Base-by-base conservation (phyloP, 23 tunicate genomes). In the Trididemnum clinides region DNA sequence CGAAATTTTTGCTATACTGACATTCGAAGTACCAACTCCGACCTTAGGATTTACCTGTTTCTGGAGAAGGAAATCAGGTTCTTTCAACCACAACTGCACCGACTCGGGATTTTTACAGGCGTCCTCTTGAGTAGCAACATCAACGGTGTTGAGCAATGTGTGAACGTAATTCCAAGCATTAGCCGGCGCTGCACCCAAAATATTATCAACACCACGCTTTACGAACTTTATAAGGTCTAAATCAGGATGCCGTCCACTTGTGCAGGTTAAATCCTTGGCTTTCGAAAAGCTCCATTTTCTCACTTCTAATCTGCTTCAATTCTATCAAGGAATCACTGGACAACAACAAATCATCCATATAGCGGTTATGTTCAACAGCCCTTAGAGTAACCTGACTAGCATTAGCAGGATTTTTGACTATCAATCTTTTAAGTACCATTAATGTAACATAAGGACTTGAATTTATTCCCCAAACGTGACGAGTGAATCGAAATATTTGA, bases 391-490 rank as follows among this genome's bases (percentile, higher is more conserved):
- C 18, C 57, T 73, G 75, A 37, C 57, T 7, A 12, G 80, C 80
- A 37, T 37, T 39, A 37, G 27, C 38, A 29, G 80, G 57, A 22
- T 73, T 73, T 39, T 73, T 18, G 7, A 6, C 57, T 6, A 39
- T 57, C 26, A 73, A n/a, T 2, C 29, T 7, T 27, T 36, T 38
- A 19, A 73, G 29, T 2, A n/a, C n/a, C n/a, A n/a, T n/a, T 6
- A 37, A 22, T 2, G 80, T 26, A 12, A 73, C 57, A 22, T 73
- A 73, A 12, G 80, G 57, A 28, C 80, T 73, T 27, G 57, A 37
- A 37, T 73, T 73, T 1, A 73, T 39, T 37, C 80, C 57, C 80
- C 54, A 38, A 19, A 39, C 57, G 80, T 73, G 80, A 2, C 54
- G 5, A 38, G 57, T 37, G 22, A 73, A 73, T 6, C 57, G 57